These are phyloP conservation scores for Drosophila rubida DNA, from an alignment of 2,888 invertebrate species.

Conservation along the genomic window DNA sequence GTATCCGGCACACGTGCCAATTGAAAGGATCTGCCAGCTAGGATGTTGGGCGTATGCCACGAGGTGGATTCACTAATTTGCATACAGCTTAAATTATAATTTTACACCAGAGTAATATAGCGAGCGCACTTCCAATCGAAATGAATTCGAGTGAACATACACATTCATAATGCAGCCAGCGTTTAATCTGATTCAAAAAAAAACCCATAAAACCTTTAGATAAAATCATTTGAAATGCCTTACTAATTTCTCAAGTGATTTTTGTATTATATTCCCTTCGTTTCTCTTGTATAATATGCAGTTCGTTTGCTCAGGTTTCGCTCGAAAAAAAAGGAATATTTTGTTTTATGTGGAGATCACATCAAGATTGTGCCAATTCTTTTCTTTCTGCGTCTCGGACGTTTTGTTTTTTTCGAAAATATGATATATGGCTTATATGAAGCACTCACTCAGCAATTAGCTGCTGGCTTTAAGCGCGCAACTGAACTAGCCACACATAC, in stretches of 20 bases:
- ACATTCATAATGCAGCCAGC: neutral
- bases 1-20: conserved; percentile 79
- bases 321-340: neutral
- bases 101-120: conserved; percentile 21
- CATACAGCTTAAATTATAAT: conserved; percentile 31
- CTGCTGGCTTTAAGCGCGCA: conserved; percentile 14
- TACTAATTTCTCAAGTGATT: neutral
- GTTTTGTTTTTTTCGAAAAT: conserved; percentile 1
- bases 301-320: conserved; percentile 1
- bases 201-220: neutral
- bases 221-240: neutral
- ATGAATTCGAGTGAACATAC: neutral
- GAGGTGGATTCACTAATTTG: conserved; percentile 50
- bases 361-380: conserved; percentile 9
- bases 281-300: neutral
- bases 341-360: conserved; percentile 11
- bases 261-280: neutral
- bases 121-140: neutral
- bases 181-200: neutral
- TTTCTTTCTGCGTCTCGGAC: neutral
- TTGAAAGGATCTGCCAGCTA: conserved; percentile 41
- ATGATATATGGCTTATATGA: conserved; percentile 33
- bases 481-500: conserved; percentile 27
- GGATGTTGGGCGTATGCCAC: conserved; percentile 19
- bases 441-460: conserved; percentile 53